Base-by-base conservation (phyloP, 1,140 invertebrate genomes). In the Hormaphis cornu region DNA sequence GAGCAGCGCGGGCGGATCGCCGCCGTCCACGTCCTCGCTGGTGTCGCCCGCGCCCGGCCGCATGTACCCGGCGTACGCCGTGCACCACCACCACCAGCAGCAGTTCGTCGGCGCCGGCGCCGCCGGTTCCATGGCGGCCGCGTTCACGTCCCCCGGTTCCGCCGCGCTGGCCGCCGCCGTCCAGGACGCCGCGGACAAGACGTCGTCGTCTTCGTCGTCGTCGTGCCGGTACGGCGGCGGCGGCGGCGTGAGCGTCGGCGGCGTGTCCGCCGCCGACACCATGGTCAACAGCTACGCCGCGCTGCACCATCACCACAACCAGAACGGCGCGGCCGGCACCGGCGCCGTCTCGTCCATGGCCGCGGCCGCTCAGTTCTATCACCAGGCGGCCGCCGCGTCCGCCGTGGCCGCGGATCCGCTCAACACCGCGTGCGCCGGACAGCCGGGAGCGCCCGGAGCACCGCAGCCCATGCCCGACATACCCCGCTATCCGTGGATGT, bases 401-500 rank as follows among this genome's bases (percentile, higher is more conserved):
- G 83, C 79, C 73, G 84, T 58, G 54, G 33, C 84, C 72, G 84
- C 84, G 40, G 85, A 86, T 76, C 85, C 84, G 24, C 76, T 85
- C 54, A 82, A 82, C 70, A 84, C 84, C 53, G 84, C 83, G 78
- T 84, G 83, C 78, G 86, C 79, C 77, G 81, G 70, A 81, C 82
- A 83, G 26, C 80, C 85, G 33, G 76, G 85, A 76, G 80, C 80
- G 71, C 75, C 81, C 24, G 80, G 86, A n/a, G n/a, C n/a, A 74
- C 83, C 86, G 75, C 82, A 88, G 81, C 84, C 89, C 75, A 86
- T 90, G 74, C 89, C 90, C 33, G 89, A 91, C 79, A 90, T 94
- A 76, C 91, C 91, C 16, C 84, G 91, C 76, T 95, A 95, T 79
- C 92, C 93, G n/a, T 95, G 93, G 93, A 95, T 95, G 91, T 91